Conservation (phyloP, 2,113 vertebrate genomes). For the Tachuris rubrigastra region DNA sequence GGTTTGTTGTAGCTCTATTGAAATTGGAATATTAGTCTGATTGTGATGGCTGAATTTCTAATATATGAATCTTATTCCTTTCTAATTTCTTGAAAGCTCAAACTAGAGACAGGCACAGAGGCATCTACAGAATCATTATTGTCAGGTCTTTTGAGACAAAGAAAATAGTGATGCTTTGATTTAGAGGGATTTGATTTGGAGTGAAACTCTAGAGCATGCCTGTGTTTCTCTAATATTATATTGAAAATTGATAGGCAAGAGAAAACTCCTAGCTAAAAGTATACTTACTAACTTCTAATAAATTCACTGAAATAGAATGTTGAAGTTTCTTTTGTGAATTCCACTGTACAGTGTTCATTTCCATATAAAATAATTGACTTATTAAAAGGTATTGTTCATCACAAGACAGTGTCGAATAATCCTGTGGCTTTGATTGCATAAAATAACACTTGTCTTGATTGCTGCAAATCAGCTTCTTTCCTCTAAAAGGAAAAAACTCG, state of each 20-base stretch:
- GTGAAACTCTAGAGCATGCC: not conserved
- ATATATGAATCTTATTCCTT: not conserved
- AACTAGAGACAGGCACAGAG: not conserved
- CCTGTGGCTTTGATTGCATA: not conserved
- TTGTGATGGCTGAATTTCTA: not conserved
- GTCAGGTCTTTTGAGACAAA: not conserved
- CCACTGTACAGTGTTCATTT: not conserved
- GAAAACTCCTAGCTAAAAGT: constrained; percentile 26
- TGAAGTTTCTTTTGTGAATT: constrained; percentile 21
- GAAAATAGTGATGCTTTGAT: constrained; percentile 5
- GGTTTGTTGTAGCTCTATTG: not conserved
- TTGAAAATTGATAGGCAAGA: not conserved
- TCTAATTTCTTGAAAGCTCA: not conserved
- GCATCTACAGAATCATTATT: not conserved
- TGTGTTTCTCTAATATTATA: not conserved
- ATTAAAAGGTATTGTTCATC: not conserved
- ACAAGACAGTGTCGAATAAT: not conserved
- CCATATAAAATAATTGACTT: not conserved
- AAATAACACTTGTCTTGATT: not conserved
- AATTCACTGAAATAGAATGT: constrained; percentile 12
- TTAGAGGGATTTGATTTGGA: not conserved
- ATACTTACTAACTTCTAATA: not conserved
- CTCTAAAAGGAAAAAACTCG: not conserved
- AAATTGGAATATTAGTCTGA: not conserved
- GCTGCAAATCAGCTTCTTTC: not conserved